Base-by-base conservation (phyloP, 2,888 invertebrate genomes). In the Agrochola macilenta region DNA sequence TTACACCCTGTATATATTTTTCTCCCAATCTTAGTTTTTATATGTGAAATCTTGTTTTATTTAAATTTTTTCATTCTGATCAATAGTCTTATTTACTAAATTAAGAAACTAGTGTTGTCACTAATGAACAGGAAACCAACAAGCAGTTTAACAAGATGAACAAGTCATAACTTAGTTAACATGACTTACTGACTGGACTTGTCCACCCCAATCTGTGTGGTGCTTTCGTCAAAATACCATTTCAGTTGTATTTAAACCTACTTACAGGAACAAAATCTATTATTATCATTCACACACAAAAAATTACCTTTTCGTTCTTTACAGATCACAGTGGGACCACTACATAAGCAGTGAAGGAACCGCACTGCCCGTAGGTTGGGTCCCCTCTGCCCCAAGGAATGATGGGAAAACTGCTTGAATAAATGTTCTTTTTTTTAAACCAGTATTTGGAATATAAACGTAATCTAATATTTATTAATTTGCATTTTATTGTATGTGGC, bases 331-430 rank as follows among this genome's bases (percentile, higher is more conserved):
- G 91, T 96, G 95, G 97, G 95, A 97, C 91, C 86, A 91, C 89
- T 94, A 90, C 73, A 82, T 95, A n/a, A 94, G 94, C 76, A 91
- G 89, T 11, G 94, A 96, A 75, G 97, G 98, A 8, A 97, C 97
- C 7, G 91, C 97, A 35, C 95, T 98, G 84, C 98, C 98, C 14
- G 89, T 97, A 54, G 98, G 98, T 0, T 98, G 98, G 98, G 97
- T 98, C 35, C 90, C 97, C 57, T 98, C 97, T 2, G 39, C 79
- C 2, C 4, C 39, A 5, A 73, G 26, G 20, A 75, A 81, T 26
- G 83, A 60, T 81, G 68, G 72, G 17, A n/a, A 61, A 46, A 7
- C 58, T 57, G 63, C 73, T 65, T 66, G 46, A 66, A 63, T 30
- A 23, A 76, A 52, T 74, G 76, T 39, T 64, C 57, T 71, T 71